Percentiles rank a stretch among this genome's conserved stretches.
Conservation (phyloP, 2,113 vertebrate species). For the Picathartes gymnocephalus region DNA sequence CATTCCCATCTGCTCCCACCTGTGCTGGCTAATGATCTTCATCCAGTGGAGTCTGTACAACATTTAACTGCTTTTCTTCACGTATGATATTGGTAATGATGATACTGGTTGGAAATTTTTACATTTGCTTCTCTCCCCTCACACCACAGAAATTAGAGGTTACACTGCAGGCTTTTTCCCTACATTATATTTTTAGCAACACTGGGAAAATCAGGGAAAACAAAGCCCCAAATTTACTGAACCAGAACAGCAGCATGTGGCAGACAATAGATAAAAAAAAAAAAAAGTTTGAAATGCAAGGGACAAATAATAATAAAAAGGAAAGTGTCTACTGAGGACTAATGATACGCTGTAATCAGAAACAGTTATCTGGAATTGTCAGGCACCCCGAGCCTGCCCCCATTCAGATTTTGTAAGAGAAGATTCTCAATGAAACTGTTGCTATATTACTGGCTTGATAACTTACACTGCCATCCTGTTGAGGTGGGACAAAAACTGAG, state of each 20-base stretch:
- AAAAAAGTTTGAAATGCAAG: neutral
- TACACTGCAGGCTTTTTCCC: neutral
- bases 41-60: neutral
- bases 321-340: neutral
- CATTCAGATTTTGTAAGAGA: constrained; percentile 2
- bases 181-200: neutral
- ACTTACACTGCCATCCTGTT: neutral
- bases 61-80: neutral
- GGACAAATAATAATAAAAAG: neutral
- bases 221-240: neutral
- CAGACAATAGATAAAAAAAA: neutral
- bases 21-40: neutral
- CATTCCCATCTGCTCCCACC: neutral
- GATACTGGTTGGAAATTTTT: neutral
- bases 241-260: neutral
- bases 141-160: neutral
- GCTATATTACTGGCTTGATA: neutral
- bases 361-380: neutral
- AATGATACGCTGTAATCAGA: neutral
- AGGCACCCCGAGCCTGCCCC: neutral
- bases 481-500: neutral
- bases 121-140: neutral
- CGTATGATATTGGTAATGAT: neutral
- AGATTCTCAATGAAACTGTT: neutral
- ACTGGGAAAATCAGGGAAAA: neutral